Evolutionary conservation across 2,888 invertebrate species (phyloP), one percentile per base, ranked within the genome.

Genomic region (Perithous albicinctus): DNA sequence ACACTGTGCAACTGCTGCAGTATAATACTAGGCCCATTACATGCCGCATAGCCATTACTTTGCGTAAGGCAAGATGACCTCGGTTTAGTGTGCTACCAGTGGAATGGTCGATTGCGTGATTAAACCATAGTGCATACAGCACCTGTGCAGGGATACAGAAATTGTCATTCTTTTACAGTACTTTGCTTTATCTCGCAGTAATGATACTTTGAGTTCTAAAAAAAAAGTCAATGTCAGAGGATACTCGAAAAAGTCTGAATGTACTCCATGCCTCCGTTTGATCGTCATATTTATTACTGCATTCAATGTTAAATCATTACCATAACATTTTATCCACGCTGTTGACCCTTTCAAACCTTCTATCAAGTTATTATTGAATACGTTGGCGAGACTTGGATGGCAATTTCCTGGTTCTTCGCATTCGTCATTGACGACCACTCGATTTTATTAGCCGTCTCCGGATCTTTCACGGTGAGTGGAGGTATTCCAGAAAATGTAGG

Each of bases 41-140:
- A 64, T 63, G 78, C 67, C 75, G 75, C 76, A 74, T 72, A 66
- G 64, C 78, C 75, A 78, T 86, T 81, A 78, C 76, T 78, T 78
- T 59, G 73, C 61, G 73, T 48, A 72, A 69, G 38, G 59, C 77
- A 83, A 82, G 82, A 85, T 84, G 82, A 85, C 77, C 79, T 56
- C 70, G 63, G 72, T 72, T 80, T 83, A 78, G 41, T 35, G 35
- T 29, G 63, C 56, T 26, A 56, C 29, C 72, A 18, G 15, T n/a
- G 43, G 56, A 56, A 72, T 59, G 56, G 32, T 46, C 72, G 72
- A 56, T 56, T 72, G 59, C 59, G 72, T 43, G 59, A 72, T 72
- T 72, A 72, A 72, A 72, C 32, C 72, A 29, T 56, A 41, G 56
- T 70, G 69, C 41, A 56, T 41, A 43, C 38, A 38, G 41, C 41